phyloP scores from a whole-genome alignment of 2,888 invertebrate species.

The Drosophila stalkeri region DNA sequence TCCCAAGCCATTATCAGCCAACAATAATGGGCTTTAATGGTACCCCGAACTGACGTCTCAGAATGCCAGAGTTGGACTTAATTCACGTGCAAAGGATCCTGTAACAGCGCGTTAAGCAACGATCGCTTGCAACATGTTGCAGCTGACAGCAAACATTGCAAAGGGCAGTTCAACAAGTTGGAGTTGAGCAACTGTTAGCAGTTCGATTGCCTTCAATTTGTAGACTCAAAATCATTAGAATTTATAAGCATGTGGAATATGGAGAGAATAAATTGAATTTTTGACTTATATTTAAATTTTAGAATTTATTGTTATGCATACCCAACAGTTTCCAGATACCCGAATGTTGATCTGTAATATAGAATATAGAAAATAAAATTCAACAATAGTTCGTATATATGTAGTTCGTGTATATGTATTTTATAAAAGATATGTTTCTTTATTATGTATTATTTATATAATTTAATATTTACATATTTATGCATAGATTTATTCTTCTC shows the following conservation, averaged over 20 bases:
- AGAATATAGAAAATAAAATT: background rate
- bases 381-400: background rate
- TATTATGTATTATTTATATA: background rate
- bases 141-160: slow-evolving; percentile 9
- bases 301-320: background rate
- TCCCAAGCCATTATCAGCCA: slow-evolving; percentile 54
- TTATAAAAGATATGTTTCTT: background rate
- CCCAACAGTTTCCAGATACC: background rate
- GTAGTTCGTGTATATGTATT: background rate
- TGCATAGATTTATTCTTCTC: too few species aligned
- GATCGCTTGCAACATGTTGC: slow-evolving; percentile 55
- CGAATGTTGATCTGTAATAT: background rate
- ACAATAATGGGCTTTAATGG: slow-evolving; percentile 54
- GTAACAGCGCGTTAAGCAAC: slow-evolving; percentile 13
- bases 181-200: background rate
- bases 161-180: slow-evolving; percentile 22
- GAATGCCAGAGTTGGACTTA: slow-evolving; percentile 18
- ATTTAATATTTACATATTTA: too few species aligned
- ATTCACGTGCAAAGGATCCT: slow-evolving; percentile 51
- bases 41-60: slow-evolving; percentile 26
- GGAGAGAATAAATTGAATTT: background rate
- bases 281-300: too few species aligned
- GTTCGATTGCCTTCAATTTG: background rate
- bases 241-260: background rate
- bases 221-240: too few species aligned